A percentile compares a stretch with the other conserved stretches of the same genome.
Evolutionary conservation across 2,797 vertebrate genomes (phyloP).

Genomic region (Pantherophis alleghaniensis): DNA sequence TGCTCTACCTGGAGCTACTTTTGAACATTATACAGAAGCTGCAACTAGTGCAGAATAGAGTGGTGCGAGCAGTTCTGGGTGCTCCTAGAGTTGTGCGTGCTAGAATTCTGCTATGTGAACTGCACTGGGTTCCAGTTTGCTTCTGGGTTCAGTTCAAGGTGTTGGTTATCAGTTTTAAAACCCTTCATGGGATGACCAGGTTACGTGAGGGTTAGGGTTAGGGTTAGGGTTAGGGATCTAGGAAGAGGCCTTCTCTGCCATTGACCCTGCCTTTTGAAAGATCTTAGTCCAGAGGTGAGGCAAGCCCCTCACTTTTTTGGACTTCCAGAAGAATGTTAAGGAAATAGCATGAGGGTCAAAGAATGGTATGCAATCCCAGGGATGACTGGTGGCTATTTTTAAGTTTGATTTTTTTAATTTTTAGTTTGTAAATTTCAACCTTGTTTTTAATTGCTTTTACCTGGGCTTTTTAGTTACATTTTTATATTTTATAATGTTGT

Average conservation of each 20-base stretch:
- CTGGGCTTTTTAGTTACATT: background rate
- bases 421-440: conserved; percentile 13
- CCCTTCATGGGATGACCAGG: background rate
- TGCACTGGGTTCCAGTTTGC: background rate
- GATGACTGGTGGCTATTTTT: background rate
- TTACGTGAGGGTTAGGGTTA: background rate
- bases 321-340: background rate
- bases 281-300: background rate
- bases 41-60: background rate
- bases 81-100: background rate
- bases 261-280: background rate
- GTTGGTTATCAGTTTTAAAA: background rate
- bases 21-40: background rate
- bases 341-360: background rate
- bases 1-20: background rate
- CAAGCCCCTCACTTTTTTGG: background rate
- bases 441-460: conserved; percentile 20
- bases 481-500: background rate
- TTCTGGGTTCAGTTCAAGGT: background rate
- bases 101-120: background rate
- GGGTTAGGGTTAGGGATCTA: background rate
- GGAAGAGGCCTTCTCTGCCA: background rate
- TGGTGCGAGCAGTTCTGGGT: background rate
- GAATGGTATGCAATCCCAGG: background rate
- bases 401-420: background rate